phyloP scores from a whole-genome alignment of 2,113 vertebrate species.

The Ptilonorhynchus violaceus region DNA sequence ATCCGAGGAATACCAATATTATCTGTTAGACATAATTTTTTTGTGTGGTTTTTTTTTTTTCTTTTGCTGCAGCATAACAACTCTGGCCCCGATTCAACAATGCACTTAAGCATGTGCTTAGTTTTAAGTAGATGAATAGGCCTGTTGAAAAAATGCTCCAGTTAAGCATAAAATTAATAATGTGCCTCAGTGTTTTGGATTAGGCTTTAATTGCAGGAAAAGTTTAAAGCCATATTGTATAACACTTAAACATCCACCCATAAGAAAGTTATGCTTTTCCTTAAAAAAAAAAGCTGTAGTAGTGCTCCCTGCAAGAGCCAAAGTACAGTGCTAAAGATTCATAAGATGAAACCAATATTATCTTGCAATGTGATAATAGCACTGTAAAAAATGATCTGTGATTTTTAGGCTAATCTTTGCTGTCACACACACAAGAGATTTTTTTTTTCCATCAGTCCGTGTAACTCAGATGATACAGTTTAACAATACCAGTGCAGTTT shows the following conservation, averaged over 20 bases:
- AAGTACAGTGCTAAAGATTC: not conserved
- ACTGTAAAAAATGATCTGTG: not conserved
- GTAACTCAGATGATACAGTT: not conserved
- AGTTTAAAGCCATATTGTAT: slow-evolving; percentile 28
- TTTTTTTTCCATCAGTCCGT: not conserved
- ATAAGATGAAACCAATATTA: not conserved
- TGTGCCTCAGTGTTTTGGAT: slow-evolving; percentile 22
- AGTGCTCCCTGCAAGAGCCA: not conserved
- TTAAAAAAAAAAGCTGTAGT: not conserved
- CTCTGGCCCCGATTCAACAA: slow-evolving; percentile 30
- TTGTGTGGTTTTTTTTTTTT: not conserved
- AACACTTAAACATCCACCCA: slow-evolving; percentile 11
- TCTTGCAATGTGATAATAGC: not conserved
- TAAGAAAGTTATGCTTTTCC: not conserved
- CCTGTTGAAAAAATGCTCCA: slow-evolving; percentile 22
- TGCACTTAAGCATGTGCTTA: slow-evolving; percentile 48
- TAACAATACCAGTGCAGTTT: not conserved
- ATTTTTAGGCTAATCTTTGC: not conserved
- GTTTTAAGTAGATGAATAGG: slow-evolving; percentile 42
- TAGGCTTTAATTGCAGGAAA: slow-evolving; percentile 36
- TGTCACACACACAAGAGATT: not conserved
- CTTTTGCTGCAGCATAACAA: not conserved
- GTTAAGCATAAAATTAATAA: slow-evolving; percentile 35
- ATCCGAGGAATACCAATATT: not conserved
- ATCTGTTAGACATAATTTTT: not conserved